phyloP scores from a whole-genome alignment of 2,797 vertebrate species.

The Sebastes trivittatus region DNA sequence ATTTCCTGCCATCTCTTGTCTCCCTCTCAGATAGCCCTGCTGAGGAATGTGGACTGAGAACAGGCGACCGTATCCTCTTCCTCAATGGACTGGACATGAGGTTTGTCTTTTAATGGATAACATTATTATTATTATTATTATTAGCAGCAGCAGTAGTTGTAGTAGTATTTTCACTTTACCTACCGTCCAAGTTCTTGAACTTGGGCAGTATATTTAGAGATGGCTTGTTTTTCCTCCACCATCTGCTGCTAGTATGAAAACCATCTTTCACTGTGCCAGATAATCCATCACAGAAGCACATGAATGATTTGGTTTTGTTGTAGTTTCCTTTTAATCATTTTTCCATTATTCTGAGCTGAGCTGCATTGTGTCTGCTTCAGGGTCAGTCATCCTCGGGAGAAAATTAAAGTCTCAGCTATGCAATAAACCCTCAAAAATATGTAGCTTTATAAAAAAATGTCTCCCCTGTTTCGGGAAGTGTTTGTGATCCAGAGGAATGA shows the following conservation, averaged over 20 bases:
- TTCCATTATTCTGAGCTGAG: not conserved
- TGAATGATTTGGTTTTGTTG: slow-evolving; percentile 10
- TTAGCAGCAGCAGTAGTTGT: not conserved
- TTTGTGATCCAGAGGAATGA: not conserved
- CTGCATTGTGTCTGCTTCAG: not conserved
- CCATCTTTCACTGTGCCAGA: slow-evolving; percentile 13
- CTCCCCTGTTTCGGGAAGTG: rapidly evolving
- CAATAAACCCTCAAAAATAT: not conserved
- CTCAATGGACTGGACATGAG: slow-evolving; percentile 99
- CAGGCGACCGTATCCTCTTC: slow-evolving; percentile 95
- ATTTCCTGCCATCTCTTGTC: slow-evolving; percentile 40
- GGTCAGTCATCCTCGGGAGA: not conserved
- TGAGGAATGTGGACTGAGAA: slow-evolving; percentile 92
- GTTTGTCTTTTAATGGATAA: slow-evolving; percentile 73
- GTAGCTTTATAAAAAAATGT: not conserved
- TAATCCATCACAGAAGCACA: slow-evolving; percentile 7
- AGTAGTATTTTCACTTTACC: slow-evolving; percentile 13
- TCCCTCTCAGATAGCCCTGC: slow-evolving; percentile 90
- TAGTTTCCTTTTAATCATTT: not conserved
- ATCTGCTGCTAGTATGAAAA: slow-evolving; percentile 38
- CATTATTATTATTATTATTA: not conserved
- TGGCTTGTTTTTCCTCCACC: slow-evolving; percentile 22
- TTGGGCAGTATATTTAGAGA: slow-evolving; percentile 15
- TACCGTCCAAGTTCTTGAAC: slow-evolving; percentile 7
- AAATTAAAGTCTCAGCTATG: not conserved